Conservation (phyloP, 1,140 invertebrate species). For the Orussus abietinus region DNA sequence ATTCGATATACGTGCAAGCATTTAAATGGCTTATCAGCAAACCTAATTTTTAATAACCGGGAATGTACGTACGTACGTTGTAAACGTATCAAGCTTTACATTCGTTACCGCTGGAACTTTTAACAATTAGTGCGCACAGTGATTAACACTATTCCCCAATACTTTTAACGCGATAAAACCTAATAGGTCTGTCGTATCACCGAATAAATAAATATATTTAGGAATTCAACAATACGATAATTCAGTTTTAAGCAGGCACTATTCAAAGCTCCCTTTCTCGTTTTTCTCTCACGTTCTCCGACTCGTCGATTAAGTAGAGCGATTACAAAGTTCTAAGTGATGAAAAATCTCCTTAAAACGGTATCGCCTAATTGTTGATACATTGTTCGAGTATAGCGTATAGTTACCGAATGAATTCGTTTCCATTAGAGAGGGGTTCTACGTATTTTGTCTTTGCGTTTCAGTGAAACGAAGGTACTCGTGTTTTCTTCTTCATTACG, state of each 20-base stretch:
- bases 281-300: not conserved
- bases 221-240: not conserved
- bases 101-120: too few species aligned
- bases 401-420: constrained; percentile 6
- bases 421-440: constrained; percentile 27
- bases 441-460: not conserved
- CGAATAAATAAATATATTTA: not conserved
- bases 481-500: too few species aligned
- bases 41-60: too few species aligned
- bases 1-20: too few species aligned
- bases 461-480: too few species aligned
- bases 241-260: constrained; percentile 47
- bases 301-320: constrained; percentile 22
- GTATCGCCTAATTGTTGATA: constrained; percentile 16
- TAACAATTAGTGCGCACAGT: too few species aligned
- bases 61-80: too few species aligned
- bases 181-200: too few species aligned
- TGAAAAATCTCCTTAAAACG: constrained; percentile 22
- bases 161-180: too few species aligned
- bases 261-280: constrained; percentile 47
- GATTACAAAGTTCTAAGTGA: constrained; percentile 23
- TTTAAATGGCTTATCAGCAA: too few species aligned
- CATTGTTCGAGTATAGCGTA: constrained; percentile 16
- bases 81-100: too few species aligned
- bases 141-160: too few species aligned